Base-by-base conservation (phyloP, 2,888 invertebrate species). In the Pyrrhia umbra region DNA sequence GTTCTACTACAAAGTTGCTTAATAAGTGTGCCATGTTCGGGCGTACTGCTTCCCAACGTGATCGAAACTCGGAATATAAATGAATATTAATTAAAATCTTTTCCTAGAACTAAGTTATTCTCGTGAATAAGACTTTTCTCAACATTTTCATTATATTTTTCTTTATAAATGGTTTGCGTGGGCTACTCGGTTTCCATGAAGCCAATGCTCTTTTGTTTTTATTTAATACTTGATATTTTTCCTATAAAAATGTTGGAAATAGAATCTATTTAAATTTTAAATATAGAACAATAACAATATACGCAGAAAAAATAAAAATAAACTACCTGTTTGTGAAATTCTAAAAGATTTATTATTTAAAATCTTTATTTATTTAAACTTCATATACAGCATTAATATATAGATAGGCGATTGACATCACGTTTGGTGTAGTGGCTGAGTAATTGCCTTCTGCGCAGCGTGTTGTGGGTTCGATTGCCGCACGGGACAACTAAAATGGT, bases 41-140 rank as follows among this genome's bases (percentile, higher is more conserved):
- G 30, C 30, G 30, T 30, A 30, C 13, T 13, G 10, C 10, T 34
- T n/a, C 13, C 0, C 21, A 23, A 18, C 18, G 37, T 23, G 27
- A 45, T 45, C 21, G 18, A 4, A 6, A 2, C 21, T 13, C 1
- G 27, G 21, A 16, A 21, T n/a, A 37, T 39, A 2, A 46, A 56
- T 34, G 15, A 43, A 68, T 62, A 42, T 34, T 27, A 43, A 59
- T 68, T 51, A 46, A 70, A 61, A 46, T 0, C 2, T 4, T 18
- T 62, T 51, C 21, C 39, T 34, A 18, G 18, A 34, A 43, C 25
- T 49, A 43, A 2, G 51, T 62, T 51, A 21, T 51, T 62, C 40
- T 37, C 20, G 15, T 3, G 25, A 34, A 69, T 25, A 21, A 20
- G 60, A 50, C 10, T 55, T 37, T 46, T 6, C 16, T 15, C 8